Percentiles rank a stretch among this genome's conserved stretches.
Conservation (phyloP, 1,140 invertebrate genomes). For the Musca domestica region DNA sequence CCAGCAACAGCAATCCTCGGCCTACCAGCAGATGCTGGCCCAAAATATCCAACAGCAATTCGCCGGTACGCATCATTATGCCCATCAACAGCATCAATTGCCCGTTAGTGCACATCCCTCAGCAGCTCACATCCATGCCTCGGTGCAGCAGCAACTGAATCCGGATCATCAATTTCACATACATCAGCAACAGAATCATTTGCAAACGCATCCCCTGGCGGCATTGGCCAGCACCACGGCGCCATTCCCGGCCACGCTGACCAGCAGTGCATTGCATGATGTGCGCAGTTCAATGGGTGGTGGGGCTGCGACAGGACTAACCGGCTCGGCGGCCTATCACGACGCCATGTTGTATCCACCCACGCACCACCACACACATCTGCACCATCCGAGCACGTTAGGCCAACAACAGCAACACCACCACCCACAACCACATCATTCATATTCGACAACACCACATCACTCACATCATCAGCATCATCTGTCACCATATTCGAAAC, state of each 20-base stretch:
- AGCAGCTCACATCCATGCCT: slow-evolving; percentile 45
- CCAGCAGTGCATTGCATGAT: slow-evolving; percentile 46
- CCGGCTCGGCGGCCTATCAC: slow-evolving; percentile 27
- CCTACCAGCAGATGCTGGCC: slow-evolving; percentile 30
- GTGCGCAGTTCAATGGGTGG: slow-evolving; percentile 32
- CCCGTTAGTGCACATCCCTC: slow-evolving; percentile 37
- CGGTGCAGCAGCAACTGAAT: slow-evolving; percentile 51
- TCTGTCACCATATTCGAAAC: slow-evolving; percentile 52
- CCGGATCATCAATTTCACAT: slow-evolving; percentile 52
- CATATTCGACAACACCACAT: slow-evolving; percentile 31
- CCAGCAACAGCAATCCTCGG: slow-evolving; percentile 26
- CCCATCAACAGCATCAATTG: slow-evolving; percentile 30
- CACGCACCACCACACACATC: slow-evolving; percentile 34
- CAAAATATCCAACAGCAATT: slow-evolving; percentile 51
- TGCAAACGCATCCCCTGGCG: slow-evolving; percentile 50
- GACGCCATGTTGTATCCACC: slow-evolving; percentile 37
- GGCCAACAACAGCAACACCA: neutral
- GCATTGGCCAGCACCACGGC: slow-evolving; percentile 44
- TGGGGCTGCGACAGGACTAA: slow-evolving; percentile 17
- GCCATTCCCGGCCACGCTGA: slow-evolving; percentile 43
- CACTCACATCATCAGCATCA: slow-evolving; percentile 46
- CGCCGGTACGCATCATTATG: slow-evolving; percentile 45
- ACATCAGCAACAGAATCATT: slow-evolving; percentile 49
- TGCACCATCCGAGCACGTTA: slow-evolving; percentile 12
- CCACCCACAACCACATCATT: slow-evolving; percentile 26